A percentile compares a stretch with the other conserved stretches of the same genome.
Conservation (phyloP, 2,113 vertebrate species). For the Gila orcuttii region DNA sequence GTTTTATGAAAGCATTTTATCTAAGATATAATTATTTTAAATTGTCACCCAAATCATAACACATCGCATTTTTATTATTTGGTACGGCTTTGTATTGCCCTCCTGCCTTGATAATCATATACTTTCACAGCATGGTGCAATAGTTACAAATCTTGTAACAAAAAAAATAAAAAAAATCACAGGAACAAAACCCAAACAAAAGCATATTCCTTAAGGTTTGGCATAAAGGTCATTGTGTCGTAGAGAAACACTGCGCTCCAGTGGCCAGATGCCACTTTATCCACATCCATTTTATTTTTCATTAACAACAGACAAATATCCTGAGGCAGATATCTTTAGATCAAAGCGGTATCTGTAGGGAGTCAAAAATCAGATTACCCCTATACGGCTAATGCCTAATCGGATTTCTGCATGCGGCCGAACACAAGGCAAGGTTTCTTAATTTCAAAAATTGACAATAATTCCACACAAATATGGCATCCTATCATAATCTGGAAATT, state of each 20-base stretch:
- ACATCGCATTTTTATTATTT: not conserved
- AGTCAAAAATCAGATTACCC: conserved; percentile 1
- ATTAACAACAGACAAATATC: conserved; percentile 8
- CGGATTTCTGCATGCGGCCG: not conserved
- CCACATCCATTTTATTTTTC: not conserved
- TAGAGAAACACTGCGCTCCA: conserved; percentile 46
- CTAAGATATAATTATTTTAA: not conserved
- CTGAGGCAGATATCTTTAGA: conserved; percentile 13
- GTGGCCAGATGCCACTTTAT: conserved; percentile 1
- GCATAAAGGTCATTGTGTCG: not conserved
- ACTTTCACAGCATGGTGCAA: not conserved
- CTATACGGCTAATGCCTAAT: not conserved
- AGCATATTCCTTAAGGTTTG: not conserved
- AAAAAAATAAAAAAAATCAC: not conserved
- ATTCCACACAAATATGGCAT: conserved; percentile 24
- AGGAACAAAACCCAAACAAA: not conserved
- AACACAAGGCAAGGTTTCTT: conserved; percentile 41
- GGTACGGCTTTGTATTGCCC: not conserved
- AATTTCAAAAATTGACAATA: conserved; percentile 10
- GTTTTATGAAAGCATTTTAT: conserved; percentile 25
- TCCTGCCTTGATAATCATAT: not conserved
- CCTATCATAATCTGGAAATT: not conserved
- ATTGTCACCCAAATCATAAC: not conserved
- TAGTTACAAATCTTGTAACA: not conserved
- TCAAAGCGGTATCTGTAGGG: not conserved